phyloP scores from a whole-genome alignment of 1,140 invertebrate species.

The Papilio polytes region DNA sequence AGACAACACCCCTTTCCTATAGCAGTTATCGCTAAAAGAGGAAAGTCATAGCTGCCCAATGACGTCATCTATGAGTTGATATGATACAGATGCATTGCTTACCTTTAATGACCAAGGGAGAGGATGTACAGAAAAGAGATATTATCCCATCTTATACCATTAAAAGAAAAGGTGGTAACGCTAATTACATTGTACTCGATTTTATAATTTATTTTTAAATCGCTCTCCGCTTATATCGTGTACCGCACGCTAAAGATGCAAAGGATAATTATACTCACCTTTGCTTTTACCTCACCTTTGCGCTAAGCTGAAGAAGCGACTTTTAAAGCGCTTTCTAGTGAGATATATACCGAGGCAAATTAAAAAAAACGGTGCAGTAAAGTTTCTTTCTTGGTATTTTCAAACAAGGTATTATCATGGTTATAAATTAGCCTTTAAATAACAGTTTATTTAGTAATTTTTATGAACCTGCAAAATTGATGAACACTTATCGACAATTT shows the following conservation, averaged over 20 bases:
- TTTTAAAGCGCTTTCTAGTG: slow-evolving; percentile 14
- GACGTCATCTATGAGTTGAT: too few species aligned
- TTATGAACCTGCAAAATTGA: too few species aligned
- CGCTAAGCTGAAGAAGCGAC: slow-evolving; percentile 16
- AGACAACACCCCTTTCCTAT: too few species aligned
- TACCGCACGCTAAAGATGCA: not conserved
- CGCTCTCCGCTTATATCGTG: not conserved
- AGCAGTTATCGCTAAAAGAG: too few species aligned
- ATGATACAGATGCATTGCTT: too few species aligned
- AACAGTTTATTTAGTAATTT: too few species aligned
- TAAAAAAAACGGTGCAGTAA: not conserved
- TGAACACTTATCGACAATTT: too few species aligned
- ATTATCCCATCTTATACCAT: too few species aligned
- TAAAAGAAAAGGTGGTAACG: too few species aligned
- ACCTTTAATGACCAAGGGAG: too few species aligned
- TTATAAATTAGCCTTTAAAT: not conserved
- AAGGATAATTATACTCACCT: slow-evolving; percentile 2
- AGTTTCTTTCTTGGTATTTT: not conserved
- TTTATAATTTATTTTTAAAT: not conserved
- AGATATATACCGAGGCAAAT: not conserved
- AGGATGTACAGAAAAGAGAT: too few species aligned
- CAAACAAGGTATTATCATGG: not conserved
- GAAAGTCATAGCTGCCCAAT: too few species aligned
- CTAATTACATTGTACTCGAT: not conserved
- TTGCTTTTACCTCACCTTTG: slow-evolving; percentile 8